Percentiles rank a stretch among this genome's conserved stretches.
Evolutionary conservation across 1,140 invertebrate genomes (phyloP).

Genomic region (Agrilus planipennis): DNA sequence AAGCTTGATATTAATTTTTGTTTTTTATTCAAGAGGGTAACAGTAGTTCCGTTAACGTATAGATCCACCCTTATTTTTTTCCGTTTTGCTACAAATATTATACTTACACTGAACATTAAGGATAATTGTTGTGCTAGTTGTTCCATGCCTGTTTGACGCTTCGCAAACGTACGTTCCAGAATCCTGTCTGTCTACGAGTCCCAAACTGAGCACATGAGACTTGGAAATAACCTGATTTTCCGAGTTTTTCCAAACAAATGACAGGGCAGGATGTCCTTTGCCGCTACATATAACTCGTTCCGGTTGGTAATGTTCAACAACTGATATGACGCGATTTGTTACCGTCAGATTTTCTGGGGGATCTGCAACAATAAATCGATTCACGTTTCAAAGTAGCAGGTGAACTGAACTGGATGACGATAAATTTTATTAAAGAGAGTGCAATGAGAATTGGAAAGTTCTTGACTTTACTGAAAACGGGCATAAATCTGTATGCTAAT

Average conservation of each 20-base stretch:
- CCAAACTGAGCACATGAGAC: constrained; percentile 43
- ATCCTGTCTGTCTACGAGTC: constrained; percentile 45
- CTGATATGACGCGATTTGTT: constrained; percentile 54
- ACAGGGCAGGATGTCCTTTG: constrained; percentile 57
- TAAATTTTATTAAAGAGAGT: no score
- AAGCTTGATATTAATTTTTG: no score
- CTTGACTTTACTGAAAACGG: no score
- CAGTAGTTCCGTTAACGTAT: no score
- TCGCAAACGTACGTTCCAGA: constrained; percentile 64
- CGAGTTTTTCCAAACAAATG: constrained; percentile 52
- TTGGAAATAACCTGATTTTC: constrained; percentile 37
- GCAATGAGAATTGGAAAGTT: no score
- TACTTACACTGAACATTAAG: constrained; percentile 74
- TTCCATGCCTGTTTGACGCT: constrained; percentile 64
- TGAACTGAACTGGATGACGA: no score
- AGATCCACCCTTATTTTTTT: no score
- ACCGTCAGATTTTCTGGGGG: constrained; percentile 76
- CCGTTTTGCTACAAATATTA: background rate
- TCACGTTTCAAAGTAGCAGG: no score
- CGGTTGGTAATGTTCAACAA: constrained; percentile 64
- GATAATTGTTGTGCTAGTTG: constrained; percentile 45
- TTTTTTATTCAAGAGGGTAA: no score
- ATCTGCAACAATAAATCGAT: no score
- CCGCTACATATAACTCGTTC: constrained; percentile 65
- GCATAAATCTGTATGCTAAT: no score